Conservation (phyloP, 1,140 invertebrate genomes). For the Caenorhabditis tropicalis region DNA sequence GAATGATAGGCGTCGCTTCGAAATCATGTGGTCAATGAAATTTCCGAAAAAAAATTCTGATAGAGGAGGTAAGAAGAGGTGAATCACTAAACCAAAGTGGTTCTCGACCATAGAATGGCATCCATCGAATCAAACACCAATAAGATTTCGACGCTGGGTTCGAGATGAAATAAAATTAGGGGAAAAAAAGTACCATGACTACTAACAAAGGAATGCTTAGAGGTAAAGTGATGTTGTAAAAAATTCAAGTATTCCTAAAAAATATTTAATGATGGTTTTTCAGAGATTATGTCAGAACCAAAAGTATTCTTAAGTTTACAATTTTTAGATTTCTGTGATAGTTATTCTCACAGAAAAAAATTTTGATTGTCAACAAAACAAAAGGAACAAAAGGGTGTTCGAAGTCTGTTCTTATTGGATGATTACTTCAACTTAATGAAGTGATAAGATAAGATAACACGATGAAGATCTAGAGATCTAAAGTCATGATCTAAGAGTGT, state of each 20-base stretch:
- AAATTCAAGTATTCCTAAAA: background rate
- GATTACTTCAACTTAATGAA: background rate
- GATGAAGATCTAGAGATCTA: background rate
- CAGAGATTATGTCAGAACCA: too few relatives aligned
- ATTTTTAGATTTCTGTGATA: too few relatives aligned
- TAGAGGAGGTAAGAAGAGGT: background rate
- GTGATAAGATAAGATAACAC: conserved; percentile 35
- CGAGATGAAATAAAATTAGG: conserved; percentile 8
- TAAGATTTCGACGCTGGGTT: background rate
- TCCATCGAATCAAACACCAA: conserved; percentile 29
- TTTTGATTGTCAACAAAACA: too few relatives aligned
- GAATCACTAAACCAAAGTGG: conserved; percentile 22
- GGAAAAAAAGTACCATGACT: conserved; percentile 1
- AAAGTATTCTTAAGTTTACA: too few relatives aligned
- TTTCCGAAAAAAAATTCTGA: conserved; percentile 2
- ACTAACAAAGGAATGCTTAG: background rate
- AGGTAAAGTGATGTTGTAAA: background rate
- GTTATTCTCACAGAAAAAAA: too few relatives aligned
- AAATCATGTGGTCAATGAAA: background rate
- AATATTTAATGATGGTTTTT: background rate
- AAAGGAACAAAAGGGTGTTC: too few relatives aligned
- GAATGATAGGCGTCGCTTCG: background rate
- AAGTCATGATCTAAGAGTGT: conserved; percentile 14
- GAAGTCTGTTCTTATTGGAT: background rate
- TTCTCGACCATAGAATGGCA: conserved; percentile 15